These are phyloP conservation scores for Formicarius rufipectus DNA, from an alignment of 2,113 vertebrate species.

Conservation along the genomic window DNA sequence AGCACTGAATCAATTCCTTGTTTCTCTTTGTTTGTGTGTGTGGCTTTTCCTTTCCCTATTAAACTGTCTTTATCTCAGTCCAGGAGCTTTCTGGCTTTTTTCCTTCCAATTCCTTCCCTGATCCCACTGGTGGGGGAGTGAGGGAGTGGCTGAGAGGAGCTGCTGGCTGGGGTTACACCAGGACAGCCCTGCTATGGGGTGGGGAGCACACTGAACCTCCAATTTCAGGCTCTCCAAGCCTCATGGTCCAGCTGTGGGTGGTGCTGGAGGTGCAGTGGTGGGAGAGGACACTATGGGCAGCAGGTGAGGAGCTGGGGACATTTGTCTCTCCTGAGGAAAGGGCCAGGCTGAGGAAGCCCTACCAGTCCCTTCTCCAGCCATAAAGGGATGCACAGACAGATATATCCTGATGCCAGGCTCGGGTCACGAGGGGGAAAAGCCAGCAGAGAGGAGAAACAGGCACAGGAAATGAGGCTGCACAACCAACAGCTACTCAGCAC, in stretches of 20 bases:
- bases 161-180: not conserved
- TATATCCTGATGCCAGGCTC: not conserved
- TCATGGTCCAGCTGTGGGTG: not conserved
- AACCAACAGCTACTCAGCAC: not conserved
- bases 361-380: not conserved
- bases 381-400: not conserved
- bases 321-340: not conserved
- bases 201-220: not conserved
- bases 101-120: not conserved
- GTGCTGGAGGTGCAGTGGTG: not conserved
- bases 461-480: not conserved
- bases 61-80: not conserved
- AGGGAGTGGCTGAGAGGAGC: not conserved
- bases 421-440: not conserved
- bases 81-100: not conserved
- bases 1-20: not conserved
- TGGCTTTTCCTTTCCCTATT: not conserved
- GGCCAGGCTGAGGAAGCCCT: not conserved
- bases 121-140: not conserved
- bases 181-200: not conserved
- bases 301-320: not conserved
- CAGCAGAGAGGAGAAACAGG: not conserved
- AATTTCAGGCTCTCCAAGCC: not conserved
- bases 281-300: not conserved
- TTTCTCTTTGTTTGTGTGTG: not conserved